Evolutionary conservation across 2,113 vertebrate species (phyloP).

Genomic region (Nibea coibor): DNA sequence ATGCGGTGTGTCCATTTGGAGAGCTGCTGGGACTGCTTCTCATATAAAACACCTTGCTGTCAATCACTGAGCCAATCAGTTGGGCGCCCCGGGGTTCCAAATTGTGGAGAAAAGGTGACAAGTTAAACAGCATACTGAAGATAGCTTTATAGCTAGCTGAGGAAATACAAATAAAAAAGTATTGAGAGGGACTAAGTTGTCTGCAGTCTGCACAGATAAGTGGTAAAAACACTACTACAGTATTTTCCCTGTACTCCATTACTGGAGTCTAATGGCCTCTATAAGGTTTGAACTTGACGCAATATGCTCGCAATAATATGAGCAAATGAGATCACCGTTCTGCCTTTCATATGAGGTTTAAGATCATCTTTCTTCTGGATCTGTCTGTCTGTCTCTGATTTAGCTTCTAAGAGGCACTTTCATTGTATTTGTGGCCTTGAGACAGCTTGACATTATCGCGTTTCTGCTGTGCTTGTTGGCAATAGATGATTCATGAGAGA

Average conservation of each 20-base stretch:
- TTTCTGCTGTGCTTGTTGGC: constrained; percentile 41
- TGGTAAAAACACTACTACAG: neutral
- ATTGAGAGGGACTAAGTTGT: constrained; percentile 1
- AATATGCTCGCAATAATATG: constrained; percentile 27
- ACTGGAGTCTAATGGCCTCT: neutral
- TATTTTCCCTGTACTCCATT: neutral
- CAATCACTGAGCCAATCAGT: constrained; percentile 66
- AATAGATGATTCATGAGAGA: constrained; percentile 53
- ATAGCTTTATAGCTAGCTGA: constrained; percentile 3
- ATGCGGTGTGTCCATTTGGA: constrained; percentile 42
- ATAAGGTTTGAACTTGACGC: constrained; percentile 14
- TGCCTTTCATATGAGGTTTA: neutral
- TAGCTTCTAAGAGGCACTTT: constrained; percentile 8
- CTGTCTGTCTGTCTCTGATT: neutral
- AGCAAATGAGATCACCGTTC: neutral
- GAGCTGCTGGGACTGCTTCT: constrained; percentile 21
- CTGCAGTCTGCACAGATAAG: constrained; percentile 11
- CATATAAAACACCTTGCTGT: constrained; percentile 39
- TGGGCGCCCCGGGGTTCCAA: neutral
- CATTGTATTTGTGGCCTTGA: constrained; percentile 14
- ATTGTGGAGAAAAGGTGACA: neutral
- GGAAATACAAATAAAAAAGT: constrained; percentile 26
- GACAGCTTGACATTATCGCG: constrained; percentile 49
- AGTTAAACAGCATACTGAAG: constrained; percentile 25
- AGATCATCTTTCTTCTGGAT: neutral